Conservation (phyloP, 2,113 vertebrate species). For the Brachionichthys hirsutus region DNA sequence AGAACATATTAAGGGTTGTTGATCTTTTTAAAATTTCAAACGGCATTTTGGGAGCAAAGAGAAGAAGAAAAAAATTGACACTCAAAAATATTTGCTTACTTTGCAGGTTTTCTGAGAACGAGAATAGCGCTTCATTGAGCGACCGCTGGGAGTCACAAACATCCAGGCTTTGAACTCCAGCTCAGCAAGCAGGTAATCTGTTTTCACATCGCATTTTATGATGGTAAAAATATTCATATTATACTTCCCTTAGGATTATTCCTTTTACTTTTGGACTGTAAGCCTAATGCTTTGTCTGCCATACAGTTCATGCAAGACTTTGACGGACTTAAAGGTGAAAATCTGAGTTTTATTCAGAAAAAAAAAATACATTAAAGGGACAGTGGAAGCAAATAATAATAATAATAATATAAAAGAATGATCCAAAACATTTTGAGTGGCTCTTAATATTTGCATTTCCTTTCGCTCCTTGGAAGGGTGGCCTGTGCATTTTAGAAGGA, state of each 20-base stretch:
- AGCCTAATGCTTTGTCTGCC: not conserved
- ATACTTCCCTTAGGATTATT: slow-evolving; percentile 2
- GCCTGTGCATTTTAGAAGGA: too few species aligned
- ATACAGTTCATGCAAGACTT: slow-evolving; percentile 1
- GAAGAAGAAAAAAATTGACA: not conserved
- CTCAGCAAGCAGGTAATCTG: slow-evolving; percentile 59
- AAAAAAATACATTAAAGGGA: too few species aligned
- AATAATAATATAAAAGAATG: too few species aligned
- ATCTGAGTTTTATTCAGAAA: not conserved
- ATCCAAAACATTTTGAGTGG: too few species aligned
- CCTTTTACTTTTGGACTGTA: not conserved
- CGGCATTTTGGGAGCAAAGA: not conserved
- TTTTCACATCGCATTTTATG: slow-evolving; percentile 23
- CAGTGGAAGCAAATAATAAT: too few species aligned
- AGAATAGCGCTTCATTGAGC: slow-evolving; percentile 42
- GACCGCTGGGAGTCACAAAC: slow-evolving; percentile 35
- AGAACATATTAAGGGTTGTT: not conserved
- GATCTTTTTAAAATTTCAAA: slow-evolving; percentile 3
- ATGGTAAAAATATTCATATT: slow-evolving; percentile 17
- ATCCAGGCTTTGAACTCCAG: slow-evolving; percentile 41
- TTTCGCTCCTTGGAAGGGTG: too few species aligned
- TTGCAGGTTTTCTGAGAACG: slow-evolving; percentile 69
- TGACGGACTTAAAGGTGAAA: not conserved
- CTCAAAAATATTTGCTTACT: slow-evolving; percentile 36
- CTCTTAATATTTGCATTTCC: too few species aligned